phyloP scores from a whole-genome alignment of 2,113 vertebrate species.

The Cephalopterus ornatus region DNA sequence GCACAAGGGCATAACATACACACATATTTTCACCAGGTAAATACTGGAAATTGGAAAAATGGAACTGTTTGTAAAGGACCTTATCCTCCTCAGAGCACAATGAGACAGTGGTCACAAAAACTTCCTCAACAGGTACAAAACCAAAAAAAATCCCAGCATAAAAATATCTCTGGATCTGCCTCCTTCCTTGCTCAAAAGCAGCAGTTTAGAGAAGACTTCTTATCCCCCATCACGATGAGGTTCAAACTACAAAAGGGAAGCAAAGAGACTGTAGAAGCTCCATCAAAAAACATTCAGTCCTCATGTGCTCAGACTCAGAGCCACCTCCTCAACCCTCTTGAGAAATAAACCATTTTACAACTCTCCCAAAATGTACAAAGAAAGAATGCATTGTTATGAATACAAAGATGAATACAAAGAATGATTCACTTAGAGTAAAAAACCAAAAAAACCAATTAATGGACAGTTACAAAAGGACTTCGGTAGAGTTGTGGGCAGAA shows the following conservation, averaged over 20 bases:
- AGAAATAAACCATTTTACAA: not conserved
- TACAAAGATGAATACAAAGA: not conserved
- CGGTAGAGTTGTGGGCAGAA: rapidly evolving
- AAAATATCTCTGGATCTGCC: rapidly evolving
- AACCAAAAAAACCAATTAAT: rapidly evolving
- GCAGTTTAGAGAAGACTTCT: not conserved
- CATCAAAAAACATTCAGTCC: rapidly evolving
- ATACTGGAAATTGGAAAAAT: rapidly evolving
- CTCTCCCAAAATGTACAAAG: rapidly evolving
- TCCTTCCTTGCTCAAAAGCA: not conserved
- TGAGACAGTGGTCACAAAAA: rapidly evolving
- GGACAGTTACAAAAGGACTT: rapidly evolving
- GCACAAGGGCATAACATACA: rapidly evolving
- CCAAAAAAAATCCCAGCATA: rapidly evolving
- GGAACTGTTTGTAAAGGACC: rapidly evolving
- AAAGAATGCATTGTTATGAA: rapidly evolving
- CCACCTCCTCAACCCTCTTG: rapidly evolving
- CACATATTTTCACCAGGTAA: rapidly evolving
- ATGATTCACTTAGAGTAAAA: rapidly evolving
- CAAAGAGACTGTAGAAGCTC: rapidly evolving
- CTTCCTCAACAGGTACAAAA: rapidly evolving
- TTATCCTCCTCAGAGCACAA: rapidly evolving
- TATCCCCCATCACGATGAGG: rapidly evolving
- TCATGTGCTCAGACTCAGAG: rapidly evolving
- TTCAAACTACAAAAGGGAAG: rapidly evolving